Base-by-base conservation (phyloP, 2,888 invertebrate species). In the Argynnis bischoffii region DNA sequence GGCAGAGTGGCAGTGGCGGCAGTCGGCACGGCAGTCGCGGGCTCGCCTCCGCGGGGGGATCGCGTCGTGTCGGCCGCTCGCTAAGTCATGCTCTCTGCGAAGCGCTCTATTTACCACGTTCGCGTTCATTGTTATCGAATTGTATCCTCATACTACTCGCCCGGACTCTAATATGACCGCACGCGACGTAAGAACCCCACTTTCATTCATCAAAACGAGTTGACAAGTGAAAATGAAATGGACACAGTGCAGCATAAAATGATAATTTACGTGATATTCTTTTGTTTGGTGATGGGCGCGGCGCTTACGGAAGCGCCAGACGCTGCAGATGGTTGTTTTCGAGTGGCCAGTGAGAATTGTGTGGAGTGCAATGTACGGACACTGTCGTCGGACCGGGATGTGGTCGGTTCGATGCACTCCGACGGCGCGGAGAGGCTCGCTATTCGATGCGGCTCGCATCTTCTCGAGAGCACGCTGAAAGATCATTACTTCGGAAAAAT, bases 391-490 rank as follows among this genome's bases (percentile, higher is more conserved):
- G 94, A 95, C 80, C 94, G 94, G 73, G 94, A 95, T 75, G 95
- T 95, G 80, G 92, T 94, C 81, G 94, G 94, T 86, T 87, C 90
- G 87, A 91, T 94, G 82, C 90, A 95, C 80, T 84, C 87, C 81
- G 97, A 97, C 83, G 96, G 96, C 72, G 96, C 97, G 74, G 94
- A 95, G 76, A 94, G 94, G 79, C 93, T 98, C 75, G 94, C 94
- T 76, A 94, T 98, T 76, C 94, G 94, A 75, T 98, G 98, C 91
- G 95, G 94, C 84, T 80, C 86, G 77, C 81, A 81, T 69, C 82
- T 80, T 67, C 78, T 80, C 69, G 97, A 97, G 93, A 97, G 97
- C 92, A 94, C 95, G 69, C 90, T 98, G 78, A 94, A 95, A 63
- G 94, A 95, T 61, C 95, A 95, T 76, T 95, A 95, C 76, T 96